Evolutionary conservation across 2,113 vertebrate species (phyloP), one percentile per base, ranked within the genome.

Genomic region (Equus przewalskii): DNA sequence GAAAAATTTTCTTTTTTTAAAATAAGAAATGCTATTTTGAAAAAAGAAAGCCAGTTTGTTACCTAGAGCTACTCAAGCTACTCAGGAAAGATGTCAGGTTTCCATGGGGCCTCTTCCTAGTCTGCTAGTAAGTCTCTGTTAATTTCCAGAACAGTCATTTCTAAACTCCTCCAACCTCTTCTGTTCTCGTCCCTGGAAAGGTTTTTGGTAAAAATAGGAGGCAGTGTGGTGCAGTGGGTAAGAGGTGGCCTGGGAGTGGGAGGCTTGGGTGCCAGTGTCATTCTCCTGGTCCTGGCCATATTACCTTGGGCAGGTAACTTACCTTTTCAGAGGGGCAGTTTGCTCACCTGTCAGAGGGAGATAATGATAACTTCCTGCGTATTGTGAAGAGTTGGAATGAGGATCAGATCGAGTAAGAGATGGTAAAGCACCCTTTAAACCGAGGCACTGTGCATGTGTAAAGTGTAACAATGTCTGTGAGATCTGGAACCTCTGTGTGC

Each of bases 1-100:
- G n/a, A 72, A 85, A 76, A 72, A 73, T 33, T 73, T 92, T n/a
- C 78, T 93, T 60, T 92, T n/a, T 81, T 93, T 60, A 36, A 90
- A 89, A 64, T 94, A 36, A 93, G 21, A 54, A 91, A 91, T 64
- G 6, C 51, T 65, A 36, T 33, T 80, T 91, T 84, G 44, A 51
- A 78, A 36, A 80, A 62, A 92, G 51, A 56, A 89, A 92, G 51
- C 8, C 79, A 76, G 54, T 36, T 75, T 62, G 36, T 65, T 95
- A n/a, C 6, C 24, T 33, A 70, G 67, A 94, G 4, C 3, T 70
- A 41, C 33, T 41, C 9, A 79, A 56, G 36, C 36, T 36, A 41
- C 54, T 91, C 46, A 87, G 62, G n/a, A 49, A 92, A 83, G 56
- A 73, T 24, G 70, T 49, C 36, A 85, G 3, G 18, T 75, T 82